phyloP scores from a whole-genome alignment of 1,140 invertebrate genomes.

The Phocides pigmalion region DNA sequence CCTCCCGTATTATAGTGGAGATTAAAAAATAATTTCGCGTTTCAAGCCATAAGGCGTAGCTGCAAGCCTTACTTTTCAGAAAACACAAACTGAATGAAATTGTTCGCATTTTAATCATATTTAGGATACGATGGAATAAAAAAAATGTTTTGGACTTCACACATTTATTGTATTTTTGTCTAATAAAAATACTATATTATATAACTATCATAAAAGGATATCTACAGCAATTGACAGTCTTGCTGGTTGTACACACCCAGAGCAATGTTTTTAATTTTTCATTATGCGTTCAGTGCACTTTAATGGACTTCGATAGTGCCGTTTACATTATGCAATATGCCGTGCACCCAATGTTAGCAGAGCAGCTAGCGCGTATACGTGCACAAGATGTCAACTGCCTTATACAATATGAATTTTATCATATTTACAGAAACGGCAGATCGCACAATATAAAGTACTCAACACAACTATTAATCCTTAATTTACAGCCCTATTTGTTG shows the following conservation, averaged over 20 bases:
- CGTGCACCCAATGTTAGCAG: neutral
- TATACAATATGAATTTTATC: neutral
- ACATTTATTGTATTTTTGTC: slow-evolving; percentile 84
- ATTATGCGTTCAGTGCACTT: slow-evolving; percentile 62
- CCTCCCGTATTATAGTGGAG: too few relatives aligned
- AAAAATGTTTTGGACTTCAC: slow-evolving; percentile 70
- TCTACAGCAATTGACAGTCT: slow-evolving; percentile 82
- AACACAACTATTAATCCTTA: slow-evolving; percentile 61
- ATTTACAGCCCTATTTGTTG: slow-evolving; percentile 72
- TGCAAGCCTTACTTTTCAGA: too few relatives aligned
- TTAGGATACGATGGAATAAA: neutral
- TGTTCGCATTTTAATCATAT: too few relatives aligned
- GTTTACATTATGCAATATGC: neutral
- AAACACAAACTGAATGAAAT: too few relatives aligned
- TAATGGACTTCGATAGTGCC: slow-evolving; percentile 39
- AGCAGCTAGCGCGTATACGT: neutral
- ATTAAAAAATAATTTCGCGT: too few relatives aligned
- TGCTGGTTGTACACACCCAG: slow-evolving; percentile 74
- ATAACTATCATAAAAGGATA: slow-evolving; percentile 79
- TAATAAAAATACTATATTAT: slow-evolving; percentile 83
- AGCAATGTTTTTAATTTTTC: slow-evolving; percentile 62
- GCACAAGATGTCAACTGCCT: slow-evolving; percentile 36
- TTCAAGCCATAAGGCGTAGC: too few relatives aligned
- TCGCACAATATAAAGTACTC: neutral
- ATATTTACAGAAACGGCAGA: neutral